Conservation (phyloP, 2,797 vertebrate genomes). For the Nothura maculosa region DNA sequence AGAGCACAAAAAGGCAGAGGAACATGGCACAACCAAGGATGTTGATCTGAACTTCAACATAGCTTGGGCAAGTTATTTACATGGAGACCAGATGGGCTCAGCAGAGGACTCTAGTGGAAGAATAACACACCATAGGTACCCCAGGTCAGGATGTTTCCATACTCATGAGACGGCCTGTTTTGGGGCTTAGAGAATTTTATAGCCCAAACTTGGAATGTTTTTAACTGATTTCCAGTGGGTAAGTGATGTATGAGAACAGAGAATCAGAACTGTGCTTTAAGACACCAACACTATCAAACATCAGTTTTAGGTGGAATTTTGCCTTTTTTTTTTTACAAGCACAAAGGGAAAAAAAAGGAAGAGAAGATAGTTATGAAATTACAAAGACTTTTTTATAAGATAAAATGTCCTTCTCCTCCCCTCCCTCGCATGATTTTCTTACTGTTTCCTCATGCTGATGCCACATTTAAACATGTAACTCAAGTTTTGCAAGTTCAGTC, state of each 20-base stretch:
- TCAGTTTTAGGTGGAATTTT: not conserved
- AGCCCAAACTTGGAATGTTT: not conserved
- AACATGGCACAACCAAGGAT: not conserved
- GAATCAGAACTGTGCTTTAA: not conserved
- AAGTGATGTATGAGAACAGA: not conserved
- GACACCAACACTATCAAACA: no score
- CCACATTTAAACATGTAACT: slow-evolving; percentile 34
- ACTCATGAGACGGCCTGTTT: not conserved
- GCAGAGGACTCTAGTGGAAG: not conserved
- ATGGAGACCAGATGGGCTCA: no score
- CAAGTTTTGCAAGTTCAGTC: not conserved
- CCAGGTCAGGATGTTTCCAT: not conserved
- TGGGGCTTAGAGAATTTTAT: not conserved
- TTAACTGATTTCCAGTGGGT: not conserved
- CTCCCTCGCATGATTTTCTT: slow-evolving; percentile 40
- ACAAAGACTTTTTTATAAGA: not conserved
- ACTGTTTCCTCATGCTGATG: slow-evolving; percentile 1
- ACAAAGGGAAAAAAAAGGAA: not conserved
- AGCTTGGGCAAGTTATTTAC: no score
- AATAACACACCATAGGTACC: not conserved
- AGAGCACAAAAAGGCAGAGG: not conserved
- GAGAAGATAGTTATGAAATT: not conserved
- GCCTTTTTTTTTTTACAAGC: not conserved
- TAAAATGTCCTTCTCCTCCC: not conserved
- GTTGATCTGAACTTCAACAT: not conserved